Evolutionary conservation across 1,140 invertebrate genomes (phyloP).

Genomic region (Drosophila ohnishii): DNA sequence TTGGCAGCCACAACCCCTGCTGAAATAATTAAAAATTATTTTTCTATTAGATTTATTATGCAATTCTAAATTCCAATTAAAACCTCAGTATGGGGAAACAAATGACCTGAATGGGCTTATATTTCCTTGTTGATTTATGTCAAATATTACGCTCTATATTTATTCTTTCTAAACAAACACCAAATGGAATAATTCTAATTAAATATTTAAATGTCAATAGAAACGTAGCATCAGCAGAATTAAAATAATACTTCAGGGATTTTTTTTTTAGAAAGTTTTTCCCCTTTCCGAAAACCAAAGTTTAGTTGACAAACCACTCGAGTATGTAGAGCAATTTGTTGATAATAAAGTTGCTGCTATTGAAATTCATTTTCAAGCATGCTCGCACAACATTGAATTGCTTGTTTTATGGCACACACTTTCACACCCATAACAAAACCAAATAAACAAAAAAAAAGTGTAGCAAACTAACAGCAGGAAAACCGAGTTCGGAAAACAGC

Average conservation of each 20-base stretch:
- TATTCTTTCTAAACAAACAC: not conserved
- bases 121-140: not conserved
- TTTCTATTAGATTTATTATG: not conserved
- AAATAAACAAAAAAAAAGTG: conserved; percentile 26
- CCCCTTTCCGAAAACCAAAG: conserved; percentile 1
- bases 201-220: not conserved
- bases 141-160: not conserved
- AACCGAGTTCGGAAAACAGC: conserved; percentile 29
- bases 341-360: conserved; percentile 37
- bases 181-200: not conserved
- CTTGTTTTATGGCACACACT: conserved; percentile 45
- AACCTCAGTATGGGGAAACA: not conserved
- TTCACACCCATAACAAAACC: conserved; percentile 30
- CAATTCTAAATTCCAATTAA: not conserved
- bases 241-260: not conserved
- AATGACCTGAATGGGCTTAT: not conserved
- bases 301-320: conserved; percentile 40
- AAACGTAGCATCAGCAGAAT: too few relatives aligned
- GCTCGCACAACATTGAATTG: conserved; percentile 42
- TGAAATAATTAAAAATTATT: not conserved
- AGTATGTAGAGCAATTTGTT: conserved; percentile 48
- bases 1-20: not conserved
- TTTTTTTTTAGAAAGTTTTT: not conserved
- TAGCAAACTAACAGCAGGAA: conserved; percentile 22
- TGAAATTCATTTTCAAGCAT: conserved; percentile 45